phyloP scores from a whole-genome alignment of 1,140 invertebrate genomes.

The Bombus huntii region DNA sequence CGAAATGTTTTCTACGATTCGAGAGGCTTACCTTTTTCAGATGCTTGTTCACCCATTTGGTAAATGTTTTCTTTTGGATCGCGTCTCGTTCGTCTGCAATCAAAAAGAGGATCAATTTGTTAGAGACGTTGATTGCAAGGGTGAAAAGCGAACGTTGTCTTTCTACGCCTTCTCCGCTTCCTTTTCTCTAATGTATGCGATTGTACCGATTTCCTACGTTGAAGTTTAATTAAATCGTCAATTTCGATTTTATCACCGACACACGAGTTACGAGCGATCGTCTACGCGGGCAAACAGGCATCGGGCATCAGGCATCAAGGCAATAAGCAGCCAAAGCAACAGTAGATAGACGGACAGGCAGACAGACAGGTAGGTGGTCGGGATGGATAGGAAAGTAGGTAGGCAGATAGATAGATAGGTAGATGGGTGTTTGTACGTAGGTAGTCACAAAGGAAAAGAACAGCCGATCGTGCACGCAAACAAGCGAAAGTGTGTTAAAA shows the following conservation, averaged over 20 bases:
- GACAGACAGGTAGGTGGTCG: slow-evolving; percentile 8
- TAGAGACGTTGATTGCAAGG: neutral
- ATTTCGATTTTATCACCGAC: slow-evolving; percentile 4
- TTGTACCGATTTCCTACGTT: neutral
- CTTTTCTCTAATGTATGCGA: neutral
- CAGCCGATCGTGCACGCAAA: slow-evolving; percentile 23
- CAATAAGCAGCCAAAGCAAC: slow-evolving; percentile 20
- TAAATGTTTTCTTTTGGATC: slow-evolving; percentile 99
- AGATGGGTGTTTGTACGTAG: neutral
- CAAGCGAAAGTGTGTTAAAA: slow-evolving; percentile 21
- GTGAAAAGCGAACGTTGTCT: slow-evolving; percentile 29
- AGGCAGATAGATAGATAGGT: slow-evolving; percentile 11
- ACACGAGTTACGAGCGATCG: slow-evolving; percentile 12
- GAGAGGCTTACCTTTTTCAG: slow-evolving; percentile 95
- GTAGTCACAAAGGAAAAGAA: slow-evolving; percentile 10
- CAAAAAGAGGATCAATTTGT: slow-evolving; percentile 73
- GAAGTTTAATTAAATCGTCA: neutral
- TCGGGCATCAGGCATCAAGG: slow-evolving; percentile 26
- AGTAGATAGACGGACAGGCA: slow-evolving; percentile 27
- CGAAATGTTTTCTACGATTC: neutral
- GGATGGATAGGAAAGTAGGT: slow-evolving; percentile 16
- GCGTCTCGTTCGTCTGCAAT: slow-evolving; percentile 99
- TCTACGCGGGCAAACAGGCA: slow-evolving; percentile 6
- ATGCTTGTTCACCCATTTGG: slow-evolving; percentile 99
- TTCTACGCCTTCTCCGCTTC: neutral